Conservation (phyloP, 92 coral and sea anemone genomes). For the Paragorgia papillata region DNA sequence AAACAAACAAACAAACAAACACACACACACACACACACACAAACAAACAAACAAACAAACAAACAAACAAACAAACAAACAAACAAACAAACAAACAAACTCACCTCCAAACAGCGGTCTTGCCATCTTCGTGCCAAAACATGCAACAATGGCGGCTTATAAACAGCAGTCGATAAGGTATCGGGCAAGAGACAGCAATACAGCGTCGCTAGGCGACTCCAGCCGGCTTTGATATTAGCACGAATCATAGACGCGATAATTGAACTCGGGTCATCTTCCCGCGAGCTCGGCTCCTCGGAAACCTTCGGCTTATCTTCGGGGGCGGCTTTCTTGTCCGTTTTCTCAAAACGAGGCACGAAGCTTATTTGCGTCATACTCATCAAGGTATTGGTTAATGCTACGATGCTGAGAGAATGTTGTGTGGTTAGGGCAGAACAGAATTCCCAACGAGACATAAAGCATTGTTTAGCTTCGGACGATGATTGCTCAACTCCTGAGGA, state of each 20-base stretch:
- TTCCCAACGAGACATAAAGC: slow-evolving; percentile 89
- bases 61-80: too few relatives aligned
- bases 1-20: too few relatives aligned
- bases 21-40: too few relatives aligned
- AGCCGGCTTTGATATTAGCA: slow-evolving; percentile 98
- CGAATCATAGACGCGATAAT: slow-evolving; percentile 91
- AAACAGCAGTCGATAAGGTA: slow-evolving; percentile 65
- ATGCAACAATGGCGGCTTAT: slow-evolving; percentile 89
- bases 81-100: too few relatives aligned
- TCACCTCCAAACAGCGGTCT: slow-evolving; percentile 98
- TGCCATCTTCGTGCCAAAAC: slow-evolving; percentile 98
- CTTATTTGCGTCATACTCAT: slow-evolving; percentile 95
- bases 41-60: too few relatives aligned
- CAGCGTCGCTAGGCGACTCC: slow-evolving; percentile 99
- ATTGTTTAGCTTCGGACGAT: slow-evolving; percentile 8
- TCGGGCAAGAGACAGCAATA: slow-evolving; percentile 98
- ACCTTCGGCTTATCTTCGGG: background rate
- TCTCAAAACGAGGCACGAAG: slow-evolving; percentile 2
- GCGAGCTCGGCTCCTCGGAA: slow-evolving; percentile 23
- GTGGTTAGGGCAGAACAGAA: slow-evolving; percentile 93
- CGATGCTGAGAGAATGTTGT: slow-evolving; percentile 90
- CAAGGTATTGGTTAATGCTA: slow-evolving; percentile 91
- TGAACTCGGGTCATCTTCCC: slow-evolving; percentile 49
- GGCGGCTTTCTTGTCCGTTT: background rate
- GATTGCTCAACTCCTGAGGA: background rate